Percentiles rank a stretch among this genome's conserved stretches.
Evolutionary conservation across 35 echinoderm and acorn worm genomes (phyloP).

Genomic region (Holothuria glaberrima): DNA sequence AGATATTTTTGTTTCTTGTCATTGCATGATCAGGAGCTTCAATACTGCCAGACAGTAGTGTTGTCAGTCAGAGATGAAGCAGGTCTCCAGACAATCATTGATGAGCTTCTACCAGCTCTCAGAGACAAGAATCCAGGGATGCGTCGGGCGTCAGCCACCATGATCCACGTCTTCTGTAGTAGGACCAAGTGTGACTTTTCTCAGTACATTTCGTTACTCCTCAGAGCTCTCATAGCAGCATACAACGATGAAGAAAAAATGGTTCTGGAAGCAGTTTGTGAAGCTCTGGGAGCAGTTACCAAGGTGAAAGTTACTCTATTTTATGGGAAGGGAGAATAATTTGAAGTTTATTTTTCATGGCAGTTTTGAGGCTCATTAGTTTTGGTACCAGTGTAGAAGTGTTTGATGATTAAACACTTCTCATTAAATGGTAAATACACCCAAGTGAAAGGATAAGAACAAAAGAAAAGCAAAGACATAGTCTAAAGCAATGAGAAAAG

Average conservation of each 20-base stretch:
- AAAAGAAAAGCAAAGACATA: too few relatives aligned
- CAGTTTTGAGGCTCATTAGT: not conserved
- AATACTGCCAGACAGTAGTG: conserved; percentile 92
- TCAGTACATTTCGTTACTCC: conserved; percentile 70
- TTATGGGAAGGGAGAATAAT: not conserved
- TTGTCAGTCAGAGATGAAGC: conserved; percentile 83
- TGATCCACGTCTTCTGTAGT: conserved; percentile 87
- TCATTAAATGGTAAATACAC: too few relatives aligned
- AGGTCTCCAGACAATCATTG: conserved; percentile 83
- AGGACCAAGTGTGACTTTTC: conserved; percentile 81
- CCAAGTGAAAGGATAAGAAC: too few relatives aligned
- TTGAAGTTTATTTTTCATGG: not conserved
- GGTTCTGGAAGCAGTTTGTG: conserved; percentile 81
- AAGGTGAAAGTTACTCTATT: conserved; percentile 66
- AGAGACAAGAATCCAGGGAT: conserved; percentile 67
- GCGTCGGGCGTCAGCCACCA: conserved; percentile 75
- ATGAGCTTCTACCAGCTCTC: conserved; percentile 82
- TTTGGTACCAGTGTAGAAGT: too few relatives aligned
- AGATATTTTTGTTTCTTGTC: too few relatives aligned
- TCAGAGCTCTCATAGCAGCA: conserved; percentile 74
- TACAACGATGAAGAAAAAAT: conserved; percentile 77
- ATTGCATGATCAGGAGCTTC: conserved; percentile 62
- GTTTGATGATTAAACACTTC: too few relatives aligned
- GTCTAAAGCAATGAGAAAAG: too few relatives aligned
- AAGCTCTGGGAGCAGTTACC: conserved; percentile 87